phyloP scores from a whole-genome alignment of 2,797 vertebrate genomes.

The Benthosema pterotum region DNA sequence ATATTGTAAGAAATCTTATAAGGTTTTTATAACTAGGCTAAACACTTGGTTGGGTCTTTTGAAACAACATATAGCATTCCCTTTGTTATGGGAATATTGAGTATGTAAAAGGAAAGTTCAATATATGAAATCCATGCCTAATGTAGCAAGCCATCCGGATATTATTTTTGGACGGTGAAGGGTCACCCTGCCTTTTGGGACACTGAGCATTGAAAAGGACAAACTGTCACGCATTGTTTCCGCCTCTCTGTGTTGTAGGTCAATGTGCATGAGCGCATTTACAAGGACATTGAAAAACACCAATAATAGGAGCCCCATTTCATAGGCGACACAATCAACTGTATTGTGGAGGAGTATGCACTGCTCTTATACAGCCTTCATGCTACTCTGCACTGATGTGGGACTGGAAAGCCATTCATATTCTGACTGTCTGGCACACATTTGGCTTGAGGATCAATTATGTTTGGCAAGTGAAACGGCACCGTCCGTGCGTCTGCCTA shows the following conservation, averaged over 20 bases:
- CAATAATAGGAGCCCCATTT: constrained; percentile 40
- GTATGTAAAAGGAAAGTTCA: no score
- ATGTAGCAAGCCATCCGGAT: not conserved
- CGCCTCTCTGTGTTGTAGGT: constrained; percentile 75
- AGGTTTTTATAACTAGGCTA: constrained; percentile 28
- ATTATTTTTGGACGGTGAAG: constrained; percentile 42
- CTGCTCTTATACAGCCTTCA: constrained; percentile 55
- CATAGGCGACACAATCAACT: constrained; percentile 58
- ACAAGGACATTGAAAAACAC: constrained; percentile 41
- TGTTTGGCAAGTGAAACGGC: no score
- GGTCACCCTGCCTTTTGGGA: constrained; percentile 66
- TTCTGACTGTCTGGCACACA: not conserved
- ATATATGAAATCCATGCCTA: no score
- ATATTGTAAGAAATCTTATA: constrained; percentile 42
- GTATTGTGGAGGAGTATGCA: constrained; percentile 49
- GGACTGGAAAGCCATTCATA: constrained; percentile 4
- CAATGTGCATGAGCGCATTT: constrained; percentile 70
- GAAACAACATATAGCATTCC: constrained; percentile 3
- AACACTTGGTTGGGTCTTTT: constrained; percentile 10
- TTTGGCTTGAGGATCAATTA: no score
- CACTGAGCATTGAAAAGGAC: constrained; percentile 74
- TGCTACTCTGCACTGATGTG: constrained; percentile 39
- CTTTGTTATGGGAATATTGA: no score
- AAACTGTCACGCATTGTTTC: constrained; percentile 73
- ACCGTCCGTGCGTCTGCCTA: no score